Base-by-base conservation (phyloP, 2,888 invertebrate genomes). In the Caenorhabditis plicata region DNA sequence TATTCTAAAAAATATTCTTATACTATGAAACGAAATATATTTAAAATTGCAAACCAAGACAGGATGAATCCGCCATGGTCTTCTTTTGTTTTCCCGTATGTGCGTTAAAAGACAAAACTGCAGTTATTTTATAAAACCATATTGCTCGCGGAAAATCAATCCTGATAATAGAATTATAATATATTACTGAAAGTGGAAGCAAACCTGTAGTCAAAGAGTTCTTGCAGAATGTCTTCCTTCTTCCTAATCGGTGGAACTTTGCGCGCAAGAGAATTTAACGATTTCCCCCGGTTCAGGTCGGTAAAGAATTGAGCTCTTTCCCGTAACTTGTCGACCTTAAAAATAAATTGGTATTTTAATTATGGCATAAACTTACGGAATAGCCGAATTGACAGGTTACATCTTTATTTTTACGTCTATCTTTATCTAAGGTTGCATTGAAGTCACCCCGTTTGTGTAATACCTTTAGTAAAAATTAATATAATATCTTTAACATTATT, bases 171-270 rank as follows among this genome's bases (percentile, higher is more conserved):
- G 15, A n/a, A 5, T 4, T 5, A 31, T 36, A 20, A 31, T 15
- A 29, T 2, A 15, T 5, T 22, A 39, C 13, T 23, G 15, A 13
- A 22, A 15, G 22, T 1, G 20, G 8, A 3, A 36, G 51, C 64
- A 56, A 5, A 68, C 68, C 67, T 60, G 33, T 64, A 73, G 19
- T 68, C 65, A 32, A 46, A 72, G 9, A 75, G 46, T 27, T 60
- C 62, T 4, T 62, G 57, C 25, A 73, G 44, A n/a, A 64, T 41
- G 11, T 62, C 60, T 15, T 68, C 70, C n/a, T 58, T 69, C 4
- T 43, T 46, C n/a, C 51, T 32, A 31, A 67, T 64, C 2, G 15
- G 25, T 0, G 75, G 75, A 9, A 73, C 48, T 20, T 46, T 31
- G 33, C 54, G 56, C 4, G 48, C 25, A 13, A 66, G 42, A 17